phyloP scores from a whole-genome alignment of 2,888 invertebrate genomes.

The Dysmachus trigonus region DNA sequence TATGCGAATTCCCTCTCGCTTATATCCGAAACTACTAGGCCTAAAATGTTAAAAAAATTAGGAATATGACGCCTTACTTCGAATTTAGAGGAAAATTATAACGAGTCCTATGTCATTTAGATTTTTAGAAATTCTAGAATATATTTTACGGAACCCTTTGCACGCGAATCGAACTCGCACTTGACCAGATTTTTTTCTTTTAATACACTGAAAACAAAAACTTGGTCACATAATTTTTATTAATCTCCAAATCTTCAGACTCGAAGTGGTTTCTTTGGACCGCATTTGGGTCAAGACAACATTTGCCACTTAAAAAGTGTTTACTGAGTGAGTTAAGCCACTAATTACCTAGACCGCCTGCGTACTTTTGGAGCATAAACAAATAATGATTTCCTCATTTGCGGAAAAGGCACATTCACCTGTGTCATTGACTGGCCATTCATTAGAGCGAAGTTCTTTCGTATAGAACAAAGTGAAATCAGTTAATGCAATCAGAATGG shows the following conservation, averaged over 20 bases:
- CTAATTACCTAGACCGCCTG: background rate
- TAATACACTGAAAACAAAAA: no score
- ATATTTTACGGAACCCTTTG: no score
- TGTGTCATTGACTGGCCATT: background rate
- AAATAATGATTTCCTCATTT: background rate
- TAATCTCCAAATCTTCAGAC: background rate
- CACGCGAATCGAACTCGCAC: no score
- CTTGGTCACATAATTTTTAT: background rate
- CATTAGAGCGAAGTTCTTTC: background rate
- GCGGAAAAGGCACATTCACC: background rate
- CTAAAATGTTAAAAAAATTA: no score
- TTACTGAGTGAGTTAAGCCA: background rate
- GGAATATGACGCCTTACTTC: no score
- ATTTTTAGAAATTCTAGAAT: no score
- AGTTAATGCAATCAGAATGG: background rate
- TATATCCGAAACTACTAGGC: no score
- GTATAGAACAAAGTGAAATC: background rate
- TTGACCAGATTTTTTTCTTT: no score
- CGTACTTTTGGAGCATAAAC: background rate
- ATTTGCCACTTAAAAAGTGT: background rate
- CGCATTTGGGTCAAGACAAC: background rate
- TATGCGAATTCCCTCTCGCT: no score
- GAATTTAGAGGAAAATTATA: no score
- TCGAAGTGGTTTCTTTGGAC: background rate
- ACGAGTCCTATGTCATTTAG: no score